Evolutionary conservation across 2,113 vertebrate species (phyloP), one percentile per base, ranked within the genome.

Genomic region (Orycteropus afer): DNA sequence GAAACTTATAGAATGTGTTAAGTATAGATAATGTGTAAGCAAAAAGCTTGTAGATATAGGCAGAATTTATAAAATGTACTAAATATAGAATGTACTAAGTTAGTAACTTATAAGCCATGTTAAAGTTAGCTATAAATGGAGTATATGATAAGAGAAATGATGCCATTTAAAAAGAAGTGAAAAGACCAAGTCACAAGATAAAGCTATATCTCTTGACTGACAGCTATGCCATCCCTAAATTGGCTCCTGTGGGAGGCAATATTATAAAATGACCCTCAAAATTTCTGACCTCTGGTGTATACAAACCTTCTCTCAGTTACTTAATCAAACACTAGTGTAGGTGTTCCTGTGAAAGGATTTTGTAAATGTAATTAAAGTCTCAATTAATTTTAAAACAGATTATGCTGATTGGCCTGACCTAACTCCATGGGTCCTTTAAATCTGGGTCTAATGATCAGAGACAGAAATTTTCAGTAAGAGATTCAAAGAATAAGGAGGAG

Each of bases 41-140:
- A 92, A 73, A 23, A 65, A 85, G 78, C 88, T 94, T 96, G 22
- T 85, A 84, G 42, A 84, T 53, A 71, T 7, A 49, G 22, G 57
- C 3, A 96, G 45, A 87, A 84, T 84, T 87, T n/a, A 65, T 57
- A 79, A 88, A 79, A 47, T 73, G 4, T 73, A 53, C n/a, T 79
- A 92, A 86, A 81, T 80, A 74, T 1, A 79, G 27, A 84, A 49
- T 89, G 51, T n/a, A n/a, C n/a, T 74, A 63, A 73, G 25, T 89
- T 89, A 89, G 65, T 85, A 80, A 94, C 40, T 92, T 85, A 12
- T 59, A 85, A 94, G 74, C 25, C 23, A 89, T 34, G 34, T 91
- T 80, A 53, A 92, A 89, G 47, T 67, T 80, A 85, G 42, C 73
- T 55, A 42, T 69, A 85, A 85, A 18, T 73, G n/a, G 42, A 94